Evolutionary conservation across 1,140 invertebrate genomes (phyloP).

Genomic region (Laupala kohalensis): DNA sequence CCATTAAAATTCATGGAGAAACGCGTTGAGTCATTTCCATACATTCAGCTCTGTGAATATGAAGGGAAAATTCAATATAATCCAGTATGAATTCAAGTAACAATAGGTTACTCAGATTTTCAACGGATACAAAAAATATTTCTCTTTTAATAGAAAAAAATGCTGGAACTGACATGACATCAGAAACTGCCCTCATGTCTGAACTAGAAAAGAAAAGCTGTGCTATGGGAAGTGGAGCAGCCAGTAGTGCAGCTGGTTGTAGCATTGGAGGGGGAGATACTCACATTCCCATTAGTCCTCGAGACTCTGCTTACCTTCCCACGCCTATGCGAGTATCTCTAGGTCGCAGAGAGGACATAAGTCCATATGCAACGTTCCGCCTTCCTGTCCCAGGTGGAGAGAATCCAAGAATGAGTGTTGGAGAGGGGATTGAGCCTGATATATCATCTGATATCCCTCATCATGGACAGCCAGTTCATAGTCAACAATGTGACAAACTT

Average conservation of each 20-base stretch:
- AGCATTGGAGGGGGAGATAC: neutral
- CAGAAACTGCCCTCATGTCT: constrained; percentile 7
- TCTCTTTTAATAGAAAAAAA: constrained; percentile 3
- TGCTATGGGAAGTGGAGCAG: neutral
- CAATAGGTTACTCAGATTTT: neutral
- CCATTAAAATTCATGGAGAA: too few species aligned
- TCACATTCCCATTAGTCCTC: constrained; percentile 3
- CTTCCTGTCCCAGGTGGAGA: constrained; percentile 4
- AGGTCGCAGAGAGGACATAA: constrained; percentile 8
- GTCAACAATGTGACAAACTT: constrained; percentile 9
- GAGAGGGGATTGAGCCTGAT: neutral
- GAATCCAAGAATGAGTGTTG: neutral
- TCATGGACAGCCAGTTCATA: neutral
- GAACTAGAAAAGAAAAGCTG: constrained; percentile 8
- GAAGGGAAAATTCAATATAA: neutral
- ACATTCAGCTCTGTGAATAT: neutral
- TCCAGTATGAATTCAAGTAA: neutral
- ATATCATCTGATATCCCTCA: neutral
- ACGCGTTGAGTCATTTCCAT: too few species aligned
- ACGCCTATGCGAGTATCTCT: constrained; percentile 10
- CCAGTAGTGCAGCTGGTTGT: neutral
- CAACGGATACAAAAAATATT: neutral
- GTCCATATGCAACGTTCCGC: constrained; percentile 11
- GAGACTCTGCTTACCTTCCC: constrained; percentile 7
- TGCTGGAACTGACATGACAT: constrained; percentile 4